Conservation (phyloP, 2,888 invertebrate genomes). For the Trisateles emortualis region DNA sequence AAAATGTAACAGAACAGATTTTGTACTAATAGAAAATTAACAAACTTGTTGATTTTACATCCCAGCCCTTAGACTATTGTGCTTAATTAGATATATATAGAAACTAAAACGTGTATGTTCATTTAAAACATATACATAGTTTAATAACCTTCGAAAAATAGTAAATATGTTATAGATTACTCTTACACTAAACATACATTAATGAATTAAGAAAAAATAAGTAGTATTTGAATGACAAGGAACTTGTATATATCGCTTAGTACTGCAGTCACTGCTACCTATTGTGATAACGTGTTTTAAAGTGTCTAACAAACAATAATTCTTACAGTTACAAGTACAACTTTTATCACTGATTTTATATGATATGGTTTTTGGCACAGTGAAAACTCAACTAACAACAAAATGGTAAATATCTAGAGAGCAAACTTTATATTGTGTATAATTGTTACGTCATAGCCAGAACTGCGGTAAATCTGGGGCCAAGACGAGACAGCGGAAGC, state of each 20-base stretch:
- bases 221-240: slow-evolving; percentile 69
- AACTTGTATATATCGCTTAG: slow-evolving; percentile 71
- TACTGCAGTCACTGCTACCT: slow-evolving; percentile 55
- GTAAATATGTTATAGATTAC: slow-evolving; percentile 76
- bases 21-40: slow-evolving; percentile 47
- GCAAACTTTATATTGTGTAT: slow-evolving; percentile 48
- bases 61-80: slow-evolving; percentile 82
- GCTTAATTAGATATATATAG: slow-evolving; percentile 69
- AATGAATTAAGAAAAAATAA: slow-evolving; percentile 61
- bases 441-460: too few species aligned
- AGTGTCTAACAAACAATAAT: slow-evolving; percentile 54
- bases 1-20: slow-evolving; percentile 40
- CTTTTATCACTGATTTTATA: slow-evolving; percentile 78
- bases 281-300: slow-evolving; percentile 44
- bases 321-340: slow-evolving; percentile 55
- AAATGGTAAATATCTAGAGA: slow-evolving; percentile 59
- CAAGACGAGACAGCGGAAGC: too few species aligned
- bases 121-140: slow-evolving; percentile 68
- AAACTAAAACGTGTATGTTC: slow-evolving; percentile 72
- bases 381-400: slow-evolving; percentile 59
- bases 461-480: too few species aligned
- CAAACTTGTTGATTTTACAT: slow-evolving; percentile 71
- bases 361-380: slow-evolving; percentile 83
- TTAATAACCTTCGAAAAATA: slow-evolving; percentile 83
- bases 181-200: slow-evolving; percentile 66